Evolutionary conservation across 1,140 invertebrate species (phyloP).

Genomic region (Brachionus koreanus): DNA sequence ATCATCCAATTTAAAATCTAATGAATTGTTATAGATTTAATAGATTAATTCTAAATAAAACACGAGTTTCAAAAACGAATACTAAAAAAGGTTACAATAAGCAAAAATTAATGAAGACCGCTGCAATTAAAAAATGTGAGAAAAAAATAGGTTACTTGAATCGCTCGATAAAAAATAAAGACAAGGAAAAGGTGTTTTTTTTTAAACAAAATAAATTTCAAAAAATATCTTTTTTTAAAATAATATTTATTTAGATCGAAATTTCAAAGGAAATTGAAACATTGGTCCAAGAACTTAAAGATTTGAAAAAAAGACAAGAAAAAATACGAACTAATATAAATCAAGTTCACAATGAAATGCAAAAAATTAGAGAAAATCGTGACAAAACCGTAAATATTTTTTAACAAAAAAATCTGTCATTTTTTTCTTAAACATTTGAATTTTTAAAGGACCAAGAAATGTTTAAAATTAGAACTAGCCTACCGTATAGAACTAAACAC

Average conservation of each 20-base stretch:
- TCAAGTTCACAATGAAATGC: neutral
- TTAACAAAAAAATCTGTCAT: no score
- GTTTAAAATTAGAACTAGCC: neutral
- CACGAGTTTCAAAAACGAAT: slow-evolving; percentile 1
- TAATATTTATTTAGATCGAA: neutral
- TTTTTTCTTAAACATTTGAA: no score
- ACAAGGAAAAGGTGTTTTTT: neutral
- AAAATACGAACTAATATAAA: neutral
- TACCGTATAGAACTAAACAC: slow-evolving; percentile 16
- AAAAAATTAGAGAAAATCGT: neutral
- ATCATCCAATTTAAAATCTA: neutral
- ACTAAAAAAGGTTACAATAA: neutral
- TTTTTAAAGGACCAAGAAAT: slow-evolving; percentile 17
- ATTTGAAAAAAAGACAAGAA: neutral
- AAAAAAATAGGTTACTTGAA: neutral
- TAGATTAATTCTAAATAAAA: neutral
- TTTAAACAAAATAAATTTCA: neutral
- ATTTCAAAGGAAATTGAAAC: neutral
- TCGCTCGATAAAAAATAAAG: slow-evolving; percentile 2
- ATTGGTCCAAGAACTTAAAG: neutral
- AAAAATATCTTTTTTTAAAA: neutral
- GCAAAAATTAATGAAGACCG: neutral
- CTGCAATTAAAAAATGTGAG: neutral
- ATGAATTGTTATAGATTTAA: neutral
- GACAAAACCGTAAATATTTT: neutral